These are phyloP conservation scores for Lithosia quadra DNA, from an alignment of 2,888 invertebrate species.

Conservation along the genomic window DNA sequence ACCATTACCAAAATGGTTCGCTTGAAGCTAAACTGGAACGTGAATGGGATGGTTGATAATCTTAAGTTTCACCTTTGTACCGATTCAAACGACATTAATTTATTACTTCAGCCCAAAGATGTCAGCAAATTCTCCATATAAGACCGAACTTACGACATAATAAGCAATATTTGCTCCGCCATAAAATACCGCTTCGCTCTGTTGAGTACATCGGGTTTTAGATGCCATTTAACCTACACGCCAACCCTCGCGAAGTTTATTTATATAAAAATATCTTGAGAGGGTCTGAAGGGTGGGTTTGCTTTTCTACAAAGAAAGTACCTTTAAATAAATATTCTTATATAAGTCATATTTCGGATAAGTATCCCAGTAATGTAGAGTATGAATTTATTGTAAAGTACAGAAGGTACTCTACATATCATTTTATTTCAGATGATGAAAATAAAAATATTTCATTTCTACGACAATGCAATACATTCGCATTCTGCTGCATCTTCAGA, in stretches of 20 bases:
- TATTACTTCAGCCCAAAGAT: not conserved
- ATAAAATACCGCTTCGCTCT: constrained; percentile 2
- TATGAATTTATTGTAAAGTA: not conserved
- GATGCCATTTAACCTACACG: not conserved
- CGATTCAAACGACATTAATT: not conserved
- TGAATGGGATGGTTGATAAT: not conserved
- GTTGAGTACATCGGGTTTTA: constrained; percentile 2
- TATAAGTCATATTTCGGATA: not conserved
- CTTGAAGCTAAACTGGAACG: not conserved
- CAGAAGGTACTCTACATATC: not conserved
- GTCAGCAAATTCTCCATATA: not conserved
- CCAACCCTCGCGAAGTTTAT: not conserved
- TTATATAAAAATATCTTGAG: constrained; percentile 1
- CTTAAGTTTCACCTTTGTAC: not conserved
- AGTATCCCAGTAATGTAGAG: not conserved
- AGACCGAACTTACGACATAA: constrained; percentile 1
- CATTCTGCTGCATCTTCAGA: not conserved
- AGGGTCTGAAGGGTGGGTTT: not conserved
- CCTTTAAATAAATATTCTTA: not conserved
- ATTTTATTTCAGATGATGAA: not conserved
- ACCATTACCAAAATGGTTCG: no score
- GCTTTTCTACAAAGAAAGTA: not conserved
- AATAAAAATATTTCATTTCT: not conserved
- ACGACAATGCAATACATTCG: not conserved
- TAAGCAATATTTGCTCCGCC: not conserved